Evolutionary conservation across 2,113 vertebrate genomes (phyloP).

Genomic region (Pandion haliaetus): DNA sequence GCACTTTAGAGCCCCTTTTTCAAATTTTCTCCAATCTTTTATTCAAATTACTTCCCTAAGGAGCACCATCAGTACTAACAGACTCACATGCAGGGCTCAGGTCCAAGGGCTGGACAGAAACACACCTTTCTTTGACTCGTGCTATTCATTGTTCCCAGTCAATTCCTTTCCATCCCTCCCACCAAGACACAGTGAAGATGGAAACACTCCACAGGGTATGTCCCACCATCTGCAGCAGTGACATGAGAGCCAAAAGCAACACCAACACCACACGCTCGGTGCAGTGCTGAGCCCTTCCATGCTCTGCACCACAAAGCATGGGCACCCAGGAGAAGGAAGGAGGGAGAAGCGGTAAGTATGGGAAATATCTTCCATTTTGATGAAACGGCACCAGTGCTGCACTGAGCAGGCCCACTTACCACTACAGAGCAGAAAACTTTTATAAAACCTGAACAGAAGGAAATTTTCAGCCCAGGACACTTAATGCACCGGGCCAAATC

Average conservation of each 20-base stretch:
- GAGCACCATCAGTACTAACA: neutral
- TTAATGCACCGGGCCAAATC: neutral
- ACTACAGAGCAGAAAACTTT: neutral
- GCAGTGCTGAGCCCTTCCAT: neutral
- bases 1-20: neutral
- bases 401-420: neutral
- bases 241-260: neutral
- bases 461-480: neutral
- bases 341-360: neutral
- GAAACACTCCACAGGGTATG: neutral
- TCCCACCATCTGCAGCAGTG: neutral
- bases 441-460: neutral
- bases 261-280: fast-evolving
- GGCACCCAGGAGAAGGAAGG: neutral
- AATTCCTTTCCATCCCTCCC: neutral
- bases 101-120: neutral
- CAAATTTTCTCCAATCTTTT: neutral
- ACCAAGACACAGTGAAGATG: neutral
- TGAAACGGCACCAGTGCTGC: neutral
- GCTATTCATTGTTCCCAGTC: neutral
- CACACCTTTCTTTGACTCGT: neutral
- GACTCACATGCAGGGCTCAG: neutral
- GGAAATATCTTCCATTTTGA: neutral
- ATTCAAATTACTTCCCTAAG: neutral
- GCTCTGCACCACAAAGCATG: fast-evolving